Conservation (phyloP, 2,797 vertebrate species). For the Myoxocephalus aenaeus region DNA sequence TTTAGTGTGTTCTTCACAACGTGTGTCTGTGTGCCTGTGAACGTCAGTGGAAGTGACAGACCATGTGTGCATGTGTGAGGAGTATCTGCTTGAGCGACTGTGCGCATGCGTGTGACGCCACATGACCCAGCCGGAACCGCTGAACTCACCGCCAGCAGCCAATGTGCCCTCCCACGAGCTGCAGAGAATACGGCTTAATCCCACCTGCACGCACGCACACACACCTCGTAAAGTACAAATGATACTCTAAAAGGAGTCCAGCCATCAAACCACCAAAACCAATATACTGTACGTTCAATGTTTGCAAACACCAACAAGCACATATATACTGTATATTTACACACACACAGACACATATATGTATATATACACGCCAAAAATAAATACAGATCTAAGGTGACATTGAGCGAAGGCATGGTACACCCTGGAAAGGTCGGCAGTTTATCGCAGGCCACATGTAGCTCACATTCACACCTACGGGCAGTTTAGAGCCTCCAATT, state of each 20-base stretch:
- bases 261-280: conserved; percentile 29
- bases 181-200: conserved; percentile 56
- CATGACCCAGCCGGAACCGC: conserved; percentile 52
- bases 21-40: conserved; percentile 12
- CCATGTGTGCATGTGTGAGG: conserved; percentile 29
- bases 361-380: no score
- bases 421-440: no score
- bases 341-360: no score
- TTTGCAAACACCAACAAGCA: conserved; percentile 30
- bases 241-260: conserved; percentile 22
- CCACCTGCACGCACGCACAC: conserved; percentile 12
- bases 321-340: no score
- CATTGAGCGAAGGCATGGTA: no score
- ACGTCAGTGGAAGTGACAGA: conserved; percentile 38
- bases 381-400: no score
- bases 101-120: conserved; percentile 36
- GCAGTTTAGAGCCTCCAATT: no score
- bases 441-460: no score
- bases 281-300: background rate
- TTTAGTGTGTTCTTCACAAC: background rate
- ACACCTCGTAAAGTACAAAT: background rate
- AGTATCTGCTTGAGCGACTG: conserved; percentile 14
- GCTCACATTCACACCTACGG: no score
- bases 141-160: conserved; percentile 57
- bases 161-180: conserved; percentile 50